phyloP scores from a whole-genome alignment of 2,888 invertebrate genomes.

The Spilarctia lutea region DNA sequence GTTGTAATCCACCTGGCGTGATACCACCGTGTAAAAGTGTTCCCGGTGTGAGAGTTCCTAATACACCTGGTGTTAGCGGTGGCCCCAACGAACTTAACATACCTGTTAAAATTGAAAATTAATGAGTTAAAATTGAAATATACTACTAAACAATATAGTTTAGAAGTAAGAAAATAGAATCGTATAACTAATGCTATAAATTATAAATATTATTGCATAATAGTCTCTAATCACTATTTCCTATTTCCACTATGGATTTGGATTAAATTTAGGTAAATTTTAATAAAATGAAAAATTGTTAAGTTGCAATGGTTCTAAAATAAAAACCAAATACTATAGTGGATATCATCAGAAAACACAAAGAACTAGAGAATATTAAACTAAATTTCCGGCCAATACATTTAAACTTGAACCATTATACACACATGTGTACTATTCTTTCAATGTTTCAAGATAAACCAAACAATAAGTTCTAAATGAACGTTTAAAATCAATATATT shows the following conservation, averaged over 20 bases:
- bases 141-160: not conserved
- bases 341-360: no score
- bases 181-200: not conserved
- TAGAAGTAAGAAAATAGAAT: not conserved
- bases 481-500: no score
- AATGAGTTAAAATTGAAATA: not conserved
- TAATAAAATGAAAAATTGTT: no score
- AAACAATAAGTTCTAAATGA: no score
- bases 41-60: constrained; percentile 77
- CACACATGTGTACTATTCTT: no score
- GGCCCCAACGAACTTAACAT: constrained; percentile 79
- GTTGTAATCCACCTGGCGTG: constrained; percentile 70
- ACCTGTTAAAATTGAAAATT: constrained; percentile 43
- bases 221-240: not conserved
- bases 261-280: not conserved
- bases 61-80: constrained; percentile 79
- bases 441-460: no score
- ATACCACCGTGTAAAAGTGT: constrained; percentile 67
- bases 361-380: not conserved
- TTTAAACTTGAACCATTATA: not conserved
- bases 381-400: not conserved
- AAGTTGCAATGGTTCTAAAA: no score
- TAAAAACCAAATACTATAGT: no score
- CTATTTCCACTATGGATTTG: not conserved
- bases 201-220: not conserved